Evolutionary conservation across 2,113 vertebrate genomes (phyloP).

Genomic region (Salvelinus alpinus): DNA sequence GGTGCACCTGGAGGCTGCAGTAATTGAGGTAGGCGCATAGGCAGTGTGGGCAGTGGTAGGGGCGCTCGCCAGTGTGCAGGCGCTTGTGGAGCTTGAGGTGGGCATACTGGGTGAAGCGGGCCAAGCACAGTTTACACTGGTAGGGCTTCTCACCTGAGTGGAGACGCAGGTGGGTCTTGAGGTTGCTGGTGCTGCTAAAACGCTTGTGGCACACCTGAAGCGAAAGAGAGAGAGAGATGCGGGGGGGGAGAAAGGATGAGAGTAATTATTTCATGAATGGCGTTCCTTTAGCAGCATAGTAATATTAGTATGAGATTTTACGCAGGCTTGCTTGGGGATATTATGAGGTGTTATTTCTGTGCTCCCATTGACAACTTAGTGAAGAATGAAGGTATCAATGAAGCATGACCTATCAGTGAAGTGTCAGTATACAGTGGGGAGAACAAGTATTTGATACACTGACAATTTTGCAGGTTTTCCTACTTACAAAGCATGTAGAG

Average conservation of each 20-base stretch:
- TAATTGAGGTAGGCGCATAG: constrained; percentile 89
- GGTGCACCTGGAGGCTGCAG: constrained; percentile 90
- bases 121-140: constrained; percentile 88
- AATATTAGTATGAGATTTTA: too few relatives aligned
- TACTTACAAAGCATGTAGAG: too few relatives aligned
- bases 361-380: too few relatives aligned
- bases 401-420: too few relatives aligned
- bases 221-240: constrained; percentile 11
- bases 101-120: constrained; percentile 90
- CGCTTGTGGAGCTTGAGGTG: constrained; percentile 94
- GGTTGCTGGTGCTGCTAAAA: constrained; percentile 95
- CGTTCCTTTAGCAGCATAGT: neutral
- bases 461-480: too few relatives aligned
- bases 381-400: too few relatives aligned
- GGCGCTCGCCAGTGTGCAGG: constrained; percentile 84
- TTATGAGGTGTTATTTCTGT: too few relatives aligned
- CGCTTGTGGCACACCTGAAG: constrained; percentile 88
- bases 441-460: too few relatives aligned
- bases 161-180: constrained; percentile 92
- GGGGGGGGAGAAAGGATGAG: too few relatives aligned
- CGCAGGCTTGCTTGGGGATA: too few relatives aligned
- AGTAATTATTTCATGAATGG: too few relatives aligned
- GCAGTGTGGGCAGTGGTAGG: constrained; percentile 86
- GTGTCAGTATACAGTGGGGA: constrained; percentile 29
- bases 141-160: constrained; percentile 80